Conservation (phyloP, 2,113 vertebrate species). For the Hippocampus comes region DNA sequence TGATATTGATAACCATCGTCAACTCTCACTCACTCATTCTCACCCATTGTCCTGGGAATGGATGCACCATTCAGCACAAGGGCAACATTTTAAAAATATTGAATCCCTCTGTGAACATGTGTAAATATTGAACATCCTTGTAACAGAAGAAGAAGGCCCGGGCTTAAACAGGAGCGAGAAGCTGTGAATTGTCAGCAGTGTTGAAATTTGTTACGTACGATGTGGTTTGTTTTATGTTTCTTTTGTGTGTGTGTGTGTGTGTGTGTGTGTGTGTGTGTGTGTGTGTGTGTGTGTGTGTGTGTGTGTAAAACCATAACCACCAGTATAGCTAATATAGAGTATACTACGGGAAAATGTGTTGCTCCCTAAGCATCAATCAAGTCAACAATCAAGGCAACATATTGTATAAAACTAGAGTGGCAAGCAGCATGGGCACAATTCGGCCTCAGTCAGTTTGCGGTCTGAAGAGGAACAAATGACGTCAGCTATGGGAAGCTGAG, state of each 20-base stretch:
- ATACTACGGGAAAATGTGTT: neutral
- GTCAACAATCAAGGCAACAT: neutral
- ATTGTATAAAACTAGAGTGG: neutral
- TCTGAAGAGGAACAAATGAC: neutral
- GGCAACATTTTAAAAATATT: conserved; percentile 14
- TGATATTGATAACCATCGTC: neutral
- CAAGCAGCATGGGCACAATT: neutral
- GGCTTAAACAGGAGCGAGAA: conserved; percentile 10
- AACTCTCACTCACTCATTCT: too few relatives aligned
- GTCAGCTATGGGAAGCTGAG: neutral
- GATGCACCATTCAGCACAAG: conserved; percentile 3
- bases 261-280: neutral
- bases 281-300: neutral
- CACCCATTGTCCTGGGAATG: too few relatives aligned
- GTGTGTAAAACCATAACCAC: neutral
- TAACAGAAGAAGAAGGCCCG: conserved; percentile 4
- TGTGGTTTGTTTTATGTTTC: neutral
- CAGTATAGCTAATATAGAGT: neutral
- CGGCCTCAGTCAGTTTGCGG: neutral
- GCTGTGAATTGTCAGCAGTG: neutral
- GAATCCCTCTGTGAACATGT: conserved; percentile 6
- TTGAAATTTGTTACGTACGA: neutral
- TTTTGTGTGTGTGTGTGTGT: too few relatives aligned
- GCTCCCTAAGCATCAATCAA: neutral
- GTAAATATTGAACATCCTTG: conserved; percentile 5